Evolutionary conservation across 2,113 vertebrate genomes (phyloP), one percentile per base, ranked within the genome.

Genomic region (Oreocharis arfaki): DNA sequence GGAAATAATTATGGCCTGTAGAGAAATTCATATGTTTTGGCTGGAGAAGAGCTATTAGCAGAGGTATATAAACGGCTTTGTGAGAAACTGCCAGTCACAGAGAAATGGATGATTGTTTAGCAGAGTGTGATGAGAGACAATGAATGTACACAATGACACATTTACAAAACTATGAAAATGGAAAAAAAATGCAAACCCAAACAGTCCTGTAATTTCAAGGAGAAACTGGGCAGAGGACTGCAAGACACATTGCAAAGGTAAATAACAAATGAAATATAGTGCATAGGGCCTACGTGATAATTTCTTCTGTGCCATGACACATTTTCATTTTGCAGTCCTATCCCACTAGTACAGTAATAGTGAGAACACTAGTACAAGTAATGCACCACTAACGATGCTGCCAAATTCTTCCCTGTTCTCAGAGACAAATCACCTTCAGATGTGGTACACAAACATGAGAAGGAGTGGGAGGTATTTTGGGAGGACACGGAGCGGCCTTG

Each of bases 271-370:
- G 30, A 42, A 75, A 50, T 50, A 35, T 1, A 49, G 8, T 11
- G 32, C 0, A 0, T 21, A 42, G 20, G 49, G 32, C 42, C 24
- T 35, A 57, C 3, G 4, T 20, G 30, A 20, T 75, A 0, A 30
- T 35, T 75, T 57, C 35, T 42, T 67, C 27, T 42, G 61, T 32
- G 35, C 32, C 21, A 26, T 50, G 16, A 49, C 44, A 49, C 5
- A 21, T 67, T 49, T 57, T 67, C 20, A 20, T 49, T 76, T 42
- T 85, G 42, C 24, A 30, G 24, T 24, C 23, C 24, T 13, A 8
- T 23, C 8, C 16, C 24, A 65, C 13, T 30, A n/a, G 10, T n/a
- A 16, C 24, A 41, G 16, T 32, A 19, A 7, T 10, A 56, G n/a
- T 39, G 28, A 56, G 15, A 47, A 47, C 4, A 11, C 13, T 42